Conservation (phyloP, 37 sponge, comb jelly and placozoan species). For the Agelas oroides region DNA sequence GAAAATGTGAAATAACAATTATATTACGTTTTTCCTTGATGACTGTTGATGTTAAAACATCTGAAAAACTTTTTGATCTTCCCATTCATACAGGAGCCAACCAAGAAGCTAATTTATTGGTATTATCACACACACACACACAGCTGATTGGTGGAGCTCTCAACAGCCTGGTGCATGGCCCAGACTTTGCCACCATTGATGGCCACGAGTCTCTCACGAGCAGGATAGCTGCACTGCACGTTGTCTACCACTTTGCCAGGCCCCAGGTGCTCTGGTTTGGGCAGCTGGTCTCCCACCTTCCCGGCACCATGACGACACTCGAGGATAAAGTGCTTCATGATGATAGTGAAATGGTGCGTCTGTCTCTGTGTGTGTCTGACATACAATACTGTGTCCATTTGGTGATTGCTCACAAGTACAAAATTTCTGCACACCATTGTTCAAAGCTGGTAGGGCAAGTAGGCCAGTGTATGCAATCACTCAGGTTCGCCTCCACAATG, state of each 20-base stretch:
- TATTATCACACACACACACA: background rate
- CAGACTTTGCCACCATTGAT: conserved; percentile 39
- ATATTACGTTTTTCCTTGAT: too few relatives aligned
- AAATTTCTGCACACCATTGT: too few relatives aligned
- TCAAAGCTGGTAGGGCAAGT: too few relatives aligned
- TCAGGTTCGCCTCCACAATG: too few relatives aligned
- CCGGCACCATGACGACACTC: conserved; percentile 31
- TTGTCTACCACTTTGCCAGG: conserved; percentile 33
- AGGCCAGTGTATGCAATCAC: too few relatives aligned
- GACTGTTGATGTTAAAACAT: too few relatives aligned
- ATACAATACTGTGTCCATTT: too few relatives aligned
- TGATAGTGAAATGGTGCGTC: conserved; percentile 11
- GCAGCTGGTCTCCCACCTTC: conserved; percentile 28
- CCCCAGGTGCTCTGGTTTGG: conserved; percentile 63
- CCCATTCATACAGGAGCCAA: too few relatives aligned
- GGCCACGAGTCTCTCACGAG: conserved; percentile 30
- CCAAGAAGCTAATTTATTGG: too few relatives aligned
- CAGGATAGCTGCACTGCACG: conserved; percentile 61
- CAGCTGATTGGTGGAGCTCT: conserved; percentile 43
- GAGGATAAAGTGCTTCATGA: background rate
- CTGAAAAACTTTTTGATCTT: too few relatives aligned
- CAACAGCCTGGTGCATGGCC: conserved; percentile 13
- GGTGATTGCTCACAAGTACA: too few relatives aligned
- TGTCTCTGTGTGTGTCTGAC: background rate
- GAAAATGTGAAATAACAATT: too few relatives aligned